Conservation (phyloP, 2,888 invertebrate species). For the Trissonchulus latispiculum region DNA sequence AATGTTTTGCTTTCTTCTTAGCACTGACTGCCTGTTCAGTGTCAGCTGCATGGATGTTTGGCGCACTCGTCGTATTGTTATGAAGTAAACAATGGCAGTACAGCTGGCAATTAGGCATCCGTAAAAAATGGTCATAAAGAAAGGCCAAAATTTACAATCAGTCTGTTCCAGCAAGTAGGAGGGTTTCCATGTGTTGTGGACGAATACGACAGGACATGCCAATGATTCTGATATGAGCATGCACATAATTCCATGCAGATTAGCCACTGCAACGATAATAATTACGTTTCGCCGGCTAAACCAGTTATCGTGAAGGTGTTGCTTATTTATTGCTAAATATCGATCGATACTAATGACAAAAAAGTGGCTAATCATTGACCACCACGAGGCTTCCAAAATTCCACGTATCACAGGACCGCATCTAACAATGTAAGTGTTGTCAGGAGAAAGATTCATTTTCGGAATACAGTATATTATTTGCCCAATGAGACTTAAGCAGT, state of each 20-base stretch:
- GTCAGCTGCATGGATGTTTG: background rate
- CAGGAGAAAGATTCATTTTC: background rate
- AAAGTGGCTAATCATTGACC: background rate
- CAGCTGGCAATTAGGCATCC: background rate
- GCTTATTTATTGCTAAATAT: background rate
- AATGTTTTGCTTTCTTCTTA: background rate
- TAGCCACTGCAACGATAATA: background rate
- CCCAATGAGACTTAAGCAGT: background rate
- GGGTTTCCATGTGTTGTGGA: background rate
- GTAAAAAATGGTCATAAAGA: background rate
- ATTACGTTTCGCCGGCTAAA: background rate
- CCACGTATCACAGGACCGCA: background rate
- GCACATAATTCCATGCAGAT: background rate
- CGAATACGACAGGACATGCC: background rate
- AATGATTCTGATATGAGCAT: background rate
- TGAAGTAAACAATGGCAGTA: background rate
- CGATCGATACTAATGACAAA: background rate
- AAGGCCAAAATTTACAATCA: background rate
- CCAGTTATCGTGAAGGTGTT: background rate
- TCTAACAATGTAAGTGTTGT: background rate
- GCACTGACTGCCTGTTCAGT: background rate
- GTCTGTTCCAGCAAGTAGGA: background rate
- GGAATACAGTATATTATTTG: background rate
- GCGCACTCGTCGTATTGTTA: background rate
- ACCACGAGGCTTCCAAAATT: background rate